Base-by-base conservation (phyloP, 2,797 vertebrate species). In the Muscicapa comitata region DNA sequence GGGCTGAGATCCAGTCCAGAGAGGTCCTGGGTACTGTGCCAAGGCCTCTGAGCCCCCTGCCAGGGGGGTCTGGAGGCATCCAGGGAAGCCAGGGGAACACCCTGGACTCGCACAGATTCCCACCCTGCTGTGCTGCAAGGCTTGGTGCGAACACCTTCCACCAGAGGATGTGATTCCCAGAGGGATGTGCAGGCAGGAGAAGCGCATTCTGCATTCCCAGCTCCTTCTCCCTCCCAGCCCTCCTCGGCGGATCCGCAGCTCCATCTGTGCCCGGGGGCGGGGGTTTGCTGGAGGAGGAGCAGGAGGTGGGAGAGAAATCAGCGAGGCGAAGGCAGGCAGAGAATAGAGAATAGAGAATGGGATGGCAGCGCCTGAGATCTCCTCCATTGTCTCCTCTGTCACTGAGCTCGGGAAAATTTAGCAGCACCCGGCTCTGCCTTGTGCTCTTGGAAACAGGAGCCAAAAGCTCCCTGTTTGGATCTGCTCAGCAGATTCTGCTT, bases 261-360 rank as follows among this genome's bases (percentile, higher is more conserved):
- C 74, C 95, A 91, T 77, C 96, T 63, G 83, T 72, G 53, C 82
- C 84, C 2, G 78, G 92, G 93, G 95, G 94, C 3, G 93, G 97
- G 84, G 90, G 91, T 90, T 94, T 96, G 95, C 88, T 3, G 84
- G 94, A 90, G 96, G 90, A 97, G 93, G 88, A 97, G 96, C 72
- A n/a, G 96, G 93, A 95, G 93, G 97, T 95, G 97, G 95, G 94
- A 95, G 35, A 12, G 54, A 94, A 95, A 94, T 62, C 43, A 55
- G 21, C 6, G 7, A 86, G 92, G 94, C 25, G 74, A 55, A 84
- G 93, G 51, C 94, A 96, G 88, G 8, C 38, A 26, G 55, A 92
- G 83, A 94, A 86, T 16, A 25, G 55, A 92, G 83, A 94, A 86
- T 14, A 23, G 55, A 92, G 83, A 95, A 83, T 14, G 25, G 85